Percentiles rank a stretch among this genome's conserved stretches.
Evolutionary conservation across 2,888 invertebrate genomes (phyloP).

Genomic region (Amblyjoppa fuscipennis): DNA sequence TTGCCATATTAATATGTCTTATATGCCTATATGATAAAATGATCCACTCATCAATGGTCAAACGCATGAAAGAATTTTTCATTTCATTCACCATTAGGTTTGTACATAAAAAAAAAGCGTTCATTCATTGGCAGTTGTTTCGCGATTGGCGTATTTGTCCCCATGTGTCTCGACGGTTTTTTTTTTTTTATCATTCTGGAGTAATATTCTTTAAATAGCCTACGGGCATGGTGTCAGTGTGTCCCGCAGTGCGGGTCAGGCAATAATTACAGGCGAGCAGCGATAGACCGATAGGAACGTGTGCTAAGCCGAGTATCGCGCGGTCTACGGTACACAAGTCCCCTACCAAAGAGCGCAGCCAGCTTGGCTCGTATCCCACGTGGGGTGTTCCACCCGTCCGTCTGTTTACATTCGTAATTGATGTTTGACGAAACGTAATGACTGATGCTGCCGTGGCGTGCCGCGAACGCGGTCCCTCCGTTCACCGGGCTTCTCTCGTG

Average conservation of each 20-base stretch:
- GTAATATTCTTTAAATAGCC: slow-evolving; percentile 1
- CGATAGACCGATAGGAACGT: slow-evolving; percentile 26
- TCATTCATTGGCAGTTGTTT: background rate
- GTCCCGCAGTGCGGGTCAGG: slow-evolving; percentile 67
- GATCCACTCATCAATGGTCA: too few species aligned
- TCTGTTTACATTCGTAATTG: slow-evolving; percentile 80
- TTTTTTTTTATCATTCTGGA: background rate
- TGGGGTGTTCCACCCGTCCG: slow-evolving; percentile 20
- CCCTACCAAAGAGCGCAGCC: slow-evolving; percentile 13
- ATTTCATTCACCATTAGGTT: too few species aligned
- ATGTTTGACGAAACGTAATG: slow-evolving; percentile 75
- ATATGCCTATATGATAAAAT: too few species aligned
- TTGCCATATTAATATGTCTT: too few species aligned
- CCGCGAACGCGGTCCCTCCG: background rate
- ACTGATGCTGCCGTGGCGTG: slow-evolving; percentile 35
- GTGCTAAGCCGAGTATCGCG: slow-evolving; percentile 38
- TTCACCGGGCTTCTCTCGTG: slow-evolving; percentile 12
- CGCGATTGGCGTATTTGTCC: background rate
- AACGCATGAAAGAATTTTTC: too few species aligned
- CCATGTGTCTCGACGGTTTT: background rate
- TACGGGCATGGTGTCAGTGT: slow-evolving; percentile 72
- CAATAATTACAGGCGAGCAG: slow-evolving; percentile 66
- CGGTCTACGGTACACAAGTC: slow-evolving; percentile 31
- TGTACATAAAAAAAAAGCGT: background rate
- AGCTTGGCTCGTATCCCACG: slow-evolving; percentile 43